These are phyloP conservation scores for Margaritifera margaritifera DNA, from an alignment of 2,888 invertebrate genomes.

Conservation along the genomic window DNA sequence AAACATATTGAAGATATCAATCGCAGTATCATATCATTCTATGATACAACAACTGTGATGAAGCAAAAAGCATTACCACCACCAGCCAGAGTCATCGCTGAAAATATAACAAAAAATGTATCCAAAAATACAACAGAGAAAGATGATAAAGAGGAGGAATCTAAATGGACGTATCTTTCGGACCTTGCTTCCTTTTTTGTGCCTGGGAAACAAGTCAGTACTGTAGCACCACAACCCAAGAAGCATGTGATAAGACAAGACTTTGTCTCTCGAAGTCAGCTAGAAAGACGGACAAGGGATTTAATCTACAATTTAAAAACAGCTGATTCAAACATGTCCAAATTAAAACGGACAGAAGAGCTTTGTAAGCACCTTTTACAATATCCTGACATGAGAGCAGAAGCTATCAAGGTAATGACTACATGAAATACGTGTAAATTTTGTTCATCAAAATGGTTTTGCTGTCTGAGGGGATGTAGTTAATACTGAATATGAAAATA, in stretches of 20 bases:
- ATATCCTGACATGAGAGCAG: constrained; percentile 83
- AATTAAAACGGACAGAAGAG: constrained; percentile 80
- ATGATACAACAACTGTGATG: constrained; percentile 19
- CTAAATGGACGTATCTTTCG: background rate
- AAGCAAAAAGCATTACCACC: background rate
- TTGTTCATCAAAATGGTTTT: no score
- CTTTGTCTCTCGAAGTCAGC: no score
- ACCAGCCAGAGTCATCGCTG: background rate
- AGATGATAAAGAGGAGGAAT: background rate
- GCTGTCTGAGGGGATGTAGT: no score
- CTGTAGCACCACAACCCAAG: no score
- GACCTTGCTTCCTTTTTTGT: constrained; percentile 3
- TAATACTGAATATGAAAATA: background rate
- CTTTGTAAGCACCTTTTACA: constrained; percentile 82
- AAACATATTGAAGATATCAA: constrained; percentile 30
- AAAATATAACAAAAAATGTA: background rate
- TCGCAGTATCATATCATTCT: constrained; percentile 38
- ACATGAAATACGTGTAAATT: background rate
- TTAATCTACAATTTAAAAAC: constrained; percentile 49
- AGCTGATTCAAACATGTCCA: constrained; percentile 73
- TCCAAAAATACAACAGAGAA: background rate
- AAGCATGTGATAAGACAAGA: no score
- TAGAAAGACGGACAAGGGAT: constrained; percentile 41
- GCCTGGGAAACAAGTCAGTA: background rate
- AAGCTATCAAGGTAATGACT: constrained; percentile 79